Percentiles rank a stretch among this genome's conserved stretches.
Evolutionary conservation across 2,888 invertebrate species (phyloP).

Genomic region (Yponomeuta cagnagella): DNA sequence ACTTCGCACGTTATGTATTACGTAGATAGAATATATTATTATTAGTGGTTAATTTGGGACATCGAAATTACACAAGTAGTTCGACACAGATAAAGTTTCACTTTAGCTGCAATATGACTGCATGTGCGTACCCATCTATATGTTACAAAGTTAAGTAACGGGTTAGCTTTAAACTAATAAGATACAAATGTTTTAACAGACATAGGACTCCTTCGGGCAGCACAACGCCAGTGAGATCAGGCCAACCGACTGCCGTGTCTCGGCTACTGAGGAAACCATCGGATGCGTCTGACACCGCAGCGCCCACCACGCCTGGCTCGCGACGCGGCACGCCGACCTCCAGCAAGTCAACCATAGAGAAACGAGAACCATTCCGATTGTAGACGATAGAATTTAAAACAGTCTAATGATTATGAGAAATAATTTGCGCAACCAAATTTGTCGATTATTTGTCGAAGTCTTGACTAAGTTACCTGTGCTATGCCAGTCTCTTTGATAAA

Average conservation of each 20-base stretch:
- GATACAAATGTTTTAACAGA: constrained; percentile 49
- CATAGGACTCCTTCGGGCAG: constrained; percentile 86
- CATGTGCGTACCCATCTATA: not conserved
- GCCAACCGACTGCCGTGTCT: constrained; percentile 77
- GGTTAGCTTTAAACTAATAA: not conserved
- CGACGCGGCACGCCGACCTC: constrained; percentile 60
- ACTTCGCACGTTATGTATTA: not conserved
- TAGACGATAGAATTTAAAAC: constrained; percentile 54
- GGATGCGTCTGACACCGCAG: constrained; percentile 80
- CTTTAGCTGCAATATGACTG: not conserved
- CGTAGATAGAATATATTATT: not conserved
- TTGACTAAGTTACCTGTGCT: constrained; percentile 4
- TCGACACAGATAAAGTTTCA: not conserved
- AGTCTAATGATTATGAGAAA: not conserved
- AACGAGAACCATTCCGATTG: constrained; percentile 84
- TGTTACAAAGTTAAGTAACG: not conserved
- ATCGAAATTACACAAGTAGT: not conserved
- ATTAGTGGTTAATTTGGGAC: not conserved
- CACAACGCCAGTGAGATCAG: constrained; percentile 81
- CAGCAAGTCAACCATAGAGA: constrained; percentile 59
- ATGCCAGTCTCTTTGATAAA: constrained; percentile 13
- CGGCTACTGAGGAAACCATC: constrained; percentile 80
- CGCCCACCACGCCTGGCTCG: constrained; percentile 60
- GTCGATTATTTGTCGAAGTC: constrained; percentile 3
- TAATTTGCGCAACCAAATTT: constrained; percentile 1